Base-by-base conservation (phyloP, 2,888 invertebrate species). In the Zelleria hepariella region DNA sequence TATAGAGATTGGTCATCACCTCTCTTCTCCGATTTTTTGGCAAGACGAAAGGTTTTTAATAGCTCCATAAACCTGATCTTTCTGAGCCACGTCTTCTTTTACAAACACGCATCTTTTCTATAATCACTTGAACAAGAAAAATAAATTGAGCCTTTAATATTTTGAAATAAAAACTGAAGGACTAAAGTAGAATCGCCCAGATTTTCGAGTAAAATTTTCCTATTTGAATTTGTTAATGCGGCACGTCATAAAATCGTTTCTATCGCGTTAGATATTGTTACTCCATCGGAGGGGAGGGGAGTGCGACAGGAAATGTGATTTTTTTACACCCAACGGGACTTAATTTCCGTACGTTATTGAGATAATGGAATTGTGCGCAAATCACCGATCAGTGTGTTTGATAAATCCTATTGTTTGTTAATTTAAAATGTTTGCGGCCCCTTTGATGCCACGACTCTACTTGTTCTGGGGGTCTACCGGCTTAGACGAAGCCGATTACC, bases 161-260 rank as follows among this genome's bases (percentile, higher is more conserved):
- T 3, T 8, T 3, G 15, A 1, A 15, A 8, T 2, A 7, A 7
- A 26, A 4, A 15, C 15, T 15, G 1, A 15, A 15, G 32, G 32
- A 42, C 15, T 15, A 15, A 15, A 42, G 15, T 15, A 15, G 32
- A 42, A 42, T 3, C 10, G 32, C 15, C 32, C 10, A 2, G 4
- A 55, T 60, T 51, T 59, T 52, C 52, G 48, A 49, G 23, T 32
- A 58, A 58, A 26, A 59, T 65, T 63, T 60, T 62, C 62, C 60
- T 62, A 68, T 77, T 74, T 71, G 48, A 57, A 57, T 57, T 48
- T 48, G 47, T 82, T 82, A 84, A 75, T 80, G 75, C 74, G 77
- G 7, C 83, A 81, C 78, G 80, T 83, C 77, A 77, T 75, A 78
- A 74, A 71, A 66, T 72, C 70, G 66, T 72, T 72, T 70, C 73